Conservation (phyloP, 2,113 vertebrate genomes). For the Maccullochella peelii region DNA sequence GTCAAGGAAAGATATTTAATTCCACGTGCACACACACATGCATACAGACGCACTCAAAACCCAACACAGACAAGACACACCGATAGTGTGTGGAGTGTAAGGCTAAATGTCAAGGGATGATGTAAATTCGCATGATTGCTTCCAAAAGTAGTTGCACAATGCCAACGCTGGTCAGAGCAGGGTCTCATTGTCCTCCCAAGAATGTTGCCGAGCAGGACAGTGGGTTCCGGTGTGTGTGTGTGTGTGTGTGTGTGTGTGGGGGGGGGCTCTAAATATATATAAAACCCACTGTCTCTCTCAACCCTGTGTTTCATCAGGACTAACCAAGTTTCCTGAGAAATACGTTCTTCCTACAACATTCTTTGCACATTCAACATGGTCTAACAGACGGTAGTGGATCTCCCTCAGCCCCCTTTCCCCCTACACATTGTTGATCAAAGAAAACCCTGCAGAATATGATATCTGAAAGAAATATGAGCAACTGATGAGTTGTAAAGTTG, state of each 20-base stretch:
- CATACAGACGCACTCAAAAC: constrained; percentile 33
- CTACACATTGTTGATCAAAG: constrained; percentile 42
- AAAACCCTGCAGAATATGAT: constrained; percentile 38
- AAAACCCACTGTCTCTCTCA: constrained; percentile 21
- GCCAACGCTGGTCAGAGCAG: constrained; percentile 54
- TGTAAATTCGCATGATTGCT: constrained; percentile 80
- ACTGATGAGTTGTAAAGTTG: constrained; percentile 49
- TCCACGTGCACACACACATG: constrained; percentile 52
- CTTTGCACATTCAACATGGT: constrained; percentile 29
- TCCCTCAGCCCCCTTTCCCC: not conserved
- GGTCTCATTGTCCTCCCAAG: constrained; percentile 58
- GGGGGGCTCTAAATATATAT: constrained; percentile 22
- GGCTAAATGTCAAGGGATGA: constrained; percentile 81
- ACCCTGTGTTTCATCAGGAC: constrained; percentile 20
- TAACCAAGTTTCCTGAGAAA: constrained; percentile 23
- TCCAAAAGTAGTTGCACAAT: constrained; percentile 74
- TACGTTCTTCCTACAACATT: constrained; percentile 34
- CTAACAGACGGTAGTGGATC: constrained; percentile 46
- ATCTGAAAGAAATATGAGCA: constrained; percentile 52
- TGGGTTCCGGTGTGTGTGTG: constrained; percentile 1
- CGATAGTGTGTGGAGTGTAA: constrained; percentile 69
- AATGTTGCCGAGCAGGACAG: constrained; percentile 32
- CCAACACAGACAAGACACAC: constrained; percentile 46
- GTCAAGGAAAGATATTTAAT: constrained; percentile 80
- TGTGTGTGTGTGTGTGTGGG: not conserved